phyloP scores from a whole-genome alignment of 1,140 invertebrate species.

The Asbolus verrucosus region DNA sequence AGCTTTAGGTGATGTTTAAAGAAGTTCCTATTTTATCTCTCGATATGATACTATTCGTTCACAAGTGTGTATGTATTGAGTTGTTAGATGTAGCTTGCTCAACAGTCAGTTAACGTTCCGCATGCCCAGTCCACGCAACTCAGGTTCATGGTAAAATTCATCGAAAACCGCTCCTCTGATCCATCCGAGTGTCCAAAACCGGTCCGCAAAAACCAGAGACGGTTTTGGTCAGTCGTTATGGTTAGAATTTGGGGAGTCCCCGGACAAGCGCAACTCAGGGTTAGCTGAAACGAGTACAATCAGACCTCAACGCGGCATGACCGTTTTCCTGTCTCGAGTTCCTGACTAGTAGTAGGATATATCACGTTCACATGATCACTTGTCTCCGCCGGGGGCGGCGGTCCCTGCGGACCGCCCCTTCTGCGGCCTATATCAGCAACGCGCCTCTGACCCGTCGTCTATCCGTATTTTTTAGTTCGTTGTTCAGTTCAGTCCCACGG shows the following conservation, averaged over 20 bases:
- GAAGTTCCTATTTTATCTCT: constrained; percentile 67
- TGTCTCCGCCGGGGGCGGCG: constrained; percentile 15
- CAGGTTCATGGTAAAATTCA: constrained; percentile 54
- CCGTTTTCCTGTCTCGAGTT: constrained; percentile 63
- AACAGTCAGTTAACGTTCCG: constrained; percentile 62
- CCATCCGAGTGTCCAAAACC: constrained; percentile 57
- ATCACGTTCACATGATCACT: constrained; percentile 44
- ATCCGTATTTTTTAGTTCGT: constrained; percentile 45
- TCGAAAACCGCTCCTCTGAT: constrained; percentile 59
- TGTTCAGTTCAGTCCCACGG: constrained; percentile 49
- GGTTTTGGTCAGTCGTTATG: constrained; percentile 3
- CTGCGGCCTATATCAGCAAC: constrained; percentile 36
- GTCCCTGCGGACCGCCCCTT: constrained; percentile 34
- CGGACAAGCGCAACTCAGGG: constrained; percentile 61
- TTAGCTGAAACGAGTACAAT: constrained; percentile 66
- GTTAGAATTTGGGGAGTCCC: neutral
- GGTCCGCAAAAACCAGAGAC: too few relatives aligned
- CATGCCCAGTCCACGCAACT: constrained; percentile 63
- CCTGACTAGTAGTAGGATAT: constrained; percentile 62
- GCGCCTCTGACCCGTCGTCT: constrained; percentile 37
- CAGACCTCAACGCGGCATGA: constrained; percentile 57
- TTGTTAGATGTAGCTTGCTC: constrained; percentile 66
- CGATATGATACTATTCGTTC: constrained; percentile 63
- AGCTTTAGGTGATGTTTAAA: constrained; percentile 66
- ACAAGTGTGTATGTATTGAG: constrained; percentile 63